phyloP scores from a whole-genome alignment of 2,888 invertebrate genomes.

The Rhagonycha fulva region DNA sequence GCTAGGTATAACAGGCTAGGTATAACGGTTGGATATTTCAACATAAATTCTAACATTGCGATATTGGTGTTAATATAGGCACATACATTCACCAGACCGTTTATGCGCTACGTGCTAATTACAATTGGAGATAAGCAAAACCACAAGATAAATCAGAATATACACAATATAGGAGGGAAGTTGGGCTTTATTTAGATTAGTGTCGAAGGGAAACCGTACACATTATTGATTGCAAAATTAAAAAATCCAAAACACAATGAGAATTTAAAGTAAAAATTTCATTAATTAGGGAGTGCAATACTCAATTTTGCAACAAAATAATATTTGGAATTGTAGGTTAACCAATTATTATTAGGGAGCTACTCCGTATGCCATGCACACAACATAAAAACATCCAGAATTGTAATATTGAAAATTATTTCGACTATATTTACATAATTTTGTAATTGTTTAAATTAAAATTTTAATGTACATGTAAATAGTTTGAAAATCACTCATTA shows the following conservation, averaged over 20 bases:
- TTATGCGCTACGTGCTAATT: constrained; percentile 43
- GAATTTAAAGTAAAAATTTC: not conserved
- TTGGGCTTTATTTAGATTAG: constrained; percentile 27
- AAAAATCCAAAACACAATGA: not conserved
- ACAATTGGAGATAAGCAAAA: constrained; percentile 45
- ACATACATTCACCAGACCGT: constrained; percentile 39
- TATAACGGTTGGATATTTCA: constrained; percentile 7
- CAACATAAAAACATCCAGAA: not conserved
- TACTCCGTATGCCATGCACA: not conserved
- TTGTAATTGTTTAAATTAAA: not conserved
- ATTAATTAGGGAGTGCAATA: not conserved
- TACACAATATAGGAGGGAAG: constrained; percentile 32
- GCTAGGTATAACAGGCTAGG: not conserved
- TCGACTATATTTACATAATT: not conserved
- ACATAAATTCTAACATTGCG: constrained; percentile 28
- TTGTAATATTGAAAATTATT: not conserved
- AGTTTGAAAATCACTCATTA: not conserved
- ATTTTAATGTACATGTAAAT: not conserved
- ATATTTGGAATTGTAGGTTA: no score
- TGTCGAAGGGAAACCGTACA: constrained; percentile 13
- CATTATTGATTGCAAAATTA: constrained; percentile 15
- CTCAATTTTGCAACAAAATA: not conserved
- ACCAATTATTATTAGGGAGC: no score
- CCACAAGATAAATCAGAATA: constrained; percentile 43
- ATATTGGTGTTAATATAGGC: constrained; percentile 38